phyloP scores from a whole-genome alignment of 2,888 invertebrate species.

The Stenolophus ochropezus region DNA sequence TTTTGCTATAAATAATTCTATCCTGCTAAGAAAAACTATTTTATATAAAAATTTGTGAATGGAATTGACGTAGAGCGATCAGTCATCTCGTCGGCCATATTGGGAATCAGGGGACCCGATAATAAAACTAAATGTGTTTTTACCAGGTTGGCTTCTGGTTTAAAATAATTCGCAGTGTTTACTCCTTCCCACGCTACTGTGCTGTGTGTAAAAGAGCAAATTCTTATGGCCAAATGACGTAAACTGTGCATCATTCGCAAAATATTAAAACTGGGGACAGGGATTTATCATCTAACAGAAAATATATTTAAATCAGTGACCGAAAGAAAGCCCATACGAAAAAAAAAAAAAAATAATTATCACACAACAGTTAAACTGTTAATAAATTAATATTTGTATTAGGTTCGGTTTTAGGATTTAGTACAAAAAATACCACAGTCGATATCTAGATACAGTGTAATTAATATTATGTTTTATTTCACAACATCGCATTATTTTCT shows the following conservation, averaged over 20 bases:
- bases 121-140: constrained; percentile 35
- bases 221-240: constrained; percentile 52
- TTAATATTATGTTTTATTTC: too few species aligned
- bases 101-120: not conserved
- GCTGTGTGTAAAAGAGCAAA: constrained; percentile 37
- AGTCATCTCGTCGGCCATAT: constrained; percentile 16
- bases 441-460: too few species aligned
- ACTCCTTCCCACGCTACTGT: constrained; percentile 28
- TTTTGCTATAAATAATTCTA: constrained; percentile 29
- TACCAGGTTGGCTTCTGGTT: constrained; percentile 33
- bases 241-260: constrained; percentile 32
- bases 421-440: too few species aligned
- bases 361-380: too few species aligned
- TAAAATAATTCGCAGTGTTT: constrained; percentile 45
- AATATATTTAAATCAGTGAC: too few species aligned
- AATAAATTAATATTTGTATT: too few species aligned
- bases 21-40: too few species aligned
- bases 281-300: not conserved
- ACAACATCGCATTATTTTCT: too few species aligned
- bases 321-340: too few species aligned
- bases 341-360: too few species aligned
- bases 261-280: not conserved
- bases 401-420: too few species aligned
- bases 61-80: not conserved
- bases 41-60: constrained; percentile 3